Percentiles rank a stretch among this genome's conserved stretches.
Conservation (phyloP, 1,140 invertebrate species). For the Aphaenogaster ashmeadi region DNA sequence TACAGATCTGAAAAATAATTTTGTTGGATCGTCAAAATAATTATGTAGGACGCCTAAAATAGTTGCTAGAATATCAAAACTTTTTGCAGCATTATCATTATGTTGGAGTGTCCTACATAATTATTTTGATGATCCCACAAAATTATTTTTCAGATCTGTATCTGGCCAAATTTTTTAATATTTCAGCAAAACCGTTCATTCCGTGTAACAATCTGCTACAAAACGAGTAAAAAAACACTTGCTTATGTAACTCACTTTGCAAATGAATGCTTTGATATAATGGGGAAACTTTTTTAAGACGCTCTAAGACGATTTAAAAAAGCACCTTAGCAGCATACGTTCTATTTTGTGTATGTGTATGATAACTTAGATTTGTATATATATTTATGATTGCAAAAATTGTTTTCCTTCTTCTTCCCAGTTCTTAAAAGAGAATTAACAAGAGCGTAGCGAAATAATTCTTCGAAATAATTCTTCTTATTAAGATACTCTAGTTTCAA, state of each 20-base stretch:
- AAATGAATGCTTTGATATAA: conserved; percentile 15
- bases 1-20: no score
- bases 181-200: no score
- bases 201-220: conserved; percentile 27
- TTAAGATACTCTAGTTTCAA: neutral
- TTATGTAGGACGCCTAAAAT: no score
- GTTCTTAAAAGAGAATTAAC: neutral
- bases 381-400: neutral
- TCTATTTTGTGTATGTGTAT: neutral
- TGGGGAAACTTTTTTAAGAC: neutral
- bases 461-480: neutral
- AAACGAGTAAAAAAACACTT: conserved; percentile 4
- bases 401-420: neutral
- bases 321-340: neutral
- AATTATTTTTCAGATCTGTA: no score
- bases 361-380: neutral
- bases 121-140: no score
- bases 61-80: no score
- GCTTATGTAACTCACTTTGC: neutral
- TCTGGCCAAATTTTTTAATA: no score
- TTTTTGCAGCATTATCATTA: no score
- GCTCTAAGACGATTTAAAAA: no score
- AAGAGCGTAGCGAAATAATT: neutral
- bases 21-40: no score
- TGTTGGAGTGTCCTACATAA: no score